Evolutionary conservation across 2,797 vertebrate genomes (phyloP).

Genomic region (Tragelaphus oryx): DNA sequence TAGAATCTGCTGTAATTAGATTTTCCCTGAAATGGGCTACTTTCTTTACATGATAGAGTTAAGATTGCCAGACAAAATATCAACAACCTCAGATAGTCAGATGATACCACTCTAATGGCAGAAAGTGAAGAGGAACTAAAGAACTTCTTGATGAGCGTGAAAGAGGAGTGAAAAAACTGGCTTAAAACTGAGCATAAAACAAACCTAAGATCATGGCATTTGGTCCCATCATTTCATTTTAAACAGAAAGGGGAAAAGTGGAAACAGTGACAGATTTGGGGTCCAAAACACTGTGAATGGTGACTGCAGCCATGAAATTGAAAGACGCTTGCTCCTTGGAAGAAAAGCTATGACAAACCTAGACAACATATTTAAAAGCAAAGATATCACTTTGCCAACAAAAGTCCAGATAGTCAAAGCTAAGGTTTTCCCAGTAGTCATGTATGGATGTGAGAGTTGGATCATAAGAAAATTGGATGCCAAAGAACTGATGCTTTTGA

Average conservation of each 20-base stretch:
- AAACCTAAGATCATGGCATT: not conserved
- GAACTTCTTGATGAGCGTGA: not conserved
- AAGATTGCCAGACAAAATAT: not conserved
- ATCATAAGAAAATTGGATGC: not conserved
- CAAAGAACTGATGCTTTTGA: not conserved
- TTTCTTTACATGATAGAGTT: not conserved
- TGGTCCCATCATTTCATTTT: not conserved
- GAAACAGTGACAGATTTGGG: not conserved
- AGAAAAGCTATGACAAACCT: not conserved
- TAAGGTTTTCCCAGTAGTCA: not conserved
- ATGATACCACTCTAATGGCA: not conserved
- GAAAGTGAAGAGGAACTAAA: not conserved
- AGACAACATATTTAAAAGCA: not conserved
- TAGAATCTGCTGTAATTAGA: not conserved
- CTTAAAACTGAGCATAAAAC: not conserved
- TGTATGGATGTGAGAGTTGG: not conserved
- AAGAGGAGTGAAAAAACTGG: not conserved
- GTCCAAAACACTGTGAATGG: not conserved
- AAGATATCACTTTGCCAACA: not conserved
- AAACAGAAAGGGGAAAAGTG: not conserved
- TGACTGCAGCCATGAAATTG: not conserved
- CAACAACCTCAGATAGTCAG: not conserved
- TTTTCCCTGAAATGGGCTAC: not conserved
- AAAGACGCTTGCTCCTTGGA: not conserved
- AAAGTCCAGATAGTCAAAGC: not conserved